Base-by-base conservation (phyloP, 2,888 invertebrate species). In the Ornithoptera alexandrae region DNA sequence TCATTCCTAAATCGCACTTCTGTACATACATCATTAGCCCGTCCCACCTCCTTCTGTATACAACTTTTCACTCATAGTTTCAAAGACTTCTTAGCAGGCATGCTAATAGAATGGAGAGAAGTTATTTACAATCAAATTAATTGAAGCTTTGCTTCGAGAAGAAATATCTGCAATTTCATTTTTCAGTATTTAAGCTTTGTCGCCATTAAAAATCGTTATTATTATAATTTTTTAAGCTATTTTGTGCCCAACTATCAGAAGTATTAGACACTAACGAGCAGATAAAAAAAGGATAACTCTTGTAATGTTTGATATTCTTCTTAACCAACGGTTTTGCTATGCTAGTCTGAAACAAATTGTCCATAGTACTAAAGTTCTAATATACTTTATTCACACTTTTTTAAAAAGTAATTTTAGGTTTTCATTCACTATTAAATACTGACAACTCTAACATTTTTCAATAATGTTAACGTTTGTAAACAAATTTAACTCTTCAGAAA, bases 21-120 rank as follows among this genome's bases (percentile, higher is more conserved):
- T 82, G 79, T 79, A 84, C 78, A 84, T 80, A 79, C 75, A 74
- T 72, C 74, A 76, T 72, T 79, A 84, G 87, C 87, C 88, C 89
- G 84, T 82, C 90, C 90, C 89, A 85, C 80, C 86, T 85, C 88
- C 88, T 90, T 87, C 89, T 81, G 1, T 46, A 57, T 46, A 53
- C 53, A 58, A 58, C 15, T 58, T 24, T 58, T 58, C 57, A 58
- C 53, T 61, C 24, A 57, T 58, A 57, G 36, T 12, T n/a, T 42
- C 24, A 63, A 22, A 22, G 20, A 50, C 36, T 63, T 59, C 58
- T 36, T 61, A 57, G 17, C 39, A 39, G 58, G 65, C 65, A 65
- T 65, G 65, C 20, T n/a, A 30, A 62, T 22, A 62, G 46, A 62
- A 39, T 6, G 3, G 39, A 46, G 15, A 62, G 8, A n/a, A 61